phyloP scores from a whole-genome alignment of 2,113 vertebrate species.

The Petroica traversi region DNA sequence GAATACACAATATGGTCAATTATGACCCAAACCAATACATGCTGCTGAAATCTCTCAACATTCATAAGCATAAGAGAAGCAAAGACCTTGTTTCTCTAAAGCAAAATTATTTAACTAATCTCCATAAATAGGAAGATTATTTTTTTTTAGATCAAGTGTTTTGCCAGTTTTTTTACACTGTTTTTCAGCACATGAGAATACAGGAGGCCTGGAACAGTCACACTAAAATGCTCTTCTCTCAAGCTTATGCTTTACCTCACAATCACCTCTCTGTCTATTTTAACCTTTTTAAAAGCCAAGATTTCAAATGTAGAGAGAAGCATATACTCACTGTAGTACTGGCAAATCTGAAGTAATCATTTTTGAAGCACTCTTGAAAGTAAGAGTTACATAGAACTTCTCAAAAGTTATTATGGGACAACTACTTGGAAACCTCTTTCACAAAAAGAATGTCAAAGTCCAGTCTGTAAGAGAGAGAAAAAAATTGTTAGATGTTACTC shows the following conservation, averaged over 20 bases:
- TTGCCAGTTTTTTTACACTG: background rate
- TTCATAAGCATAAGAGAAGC: background rate
- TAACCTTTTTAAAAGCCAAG: background rate
- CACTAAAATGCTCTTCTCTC: background rate
- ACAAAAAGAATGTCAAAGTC: slow-evolving; percentile 53
- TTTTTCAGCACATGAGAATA: background rate
- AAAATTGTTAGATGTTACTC: background rate
- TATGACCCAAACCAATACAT: background rate
- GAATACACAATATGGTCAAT: background rate
- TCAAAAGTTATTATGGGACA: slow-evolving; percentile 46
- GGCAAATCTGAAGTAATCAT: slow-evolving; percentile 98
- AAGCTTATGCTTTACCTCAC: background rate
- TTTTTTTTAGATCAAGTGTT: background rate
- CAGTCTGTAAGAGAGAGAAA: slow-evolving; percentile 37
- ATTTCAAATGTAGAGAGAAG: background rate
- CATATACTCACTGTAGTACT: slow-evolving; percentile 89
- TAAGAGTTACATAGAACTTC: slow-evolving; percentile 68
- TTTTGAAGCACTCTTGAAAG: slow-evolving; percentile 69
- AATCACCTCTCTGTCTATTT: background rate
- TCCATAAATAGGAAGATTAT: background rate
- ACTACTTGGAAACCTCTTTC: slow-evolving; percentile 42
- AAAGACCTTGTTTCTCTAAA: background rate
- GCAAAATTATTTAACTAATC: background rate
- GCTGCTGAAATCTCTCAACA: background rate
- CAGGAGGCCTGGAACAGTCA: background rate